Base-by-base conservation (phyloP, 2,113 vertebrate species). In the Leucosticte australis region DNA sequence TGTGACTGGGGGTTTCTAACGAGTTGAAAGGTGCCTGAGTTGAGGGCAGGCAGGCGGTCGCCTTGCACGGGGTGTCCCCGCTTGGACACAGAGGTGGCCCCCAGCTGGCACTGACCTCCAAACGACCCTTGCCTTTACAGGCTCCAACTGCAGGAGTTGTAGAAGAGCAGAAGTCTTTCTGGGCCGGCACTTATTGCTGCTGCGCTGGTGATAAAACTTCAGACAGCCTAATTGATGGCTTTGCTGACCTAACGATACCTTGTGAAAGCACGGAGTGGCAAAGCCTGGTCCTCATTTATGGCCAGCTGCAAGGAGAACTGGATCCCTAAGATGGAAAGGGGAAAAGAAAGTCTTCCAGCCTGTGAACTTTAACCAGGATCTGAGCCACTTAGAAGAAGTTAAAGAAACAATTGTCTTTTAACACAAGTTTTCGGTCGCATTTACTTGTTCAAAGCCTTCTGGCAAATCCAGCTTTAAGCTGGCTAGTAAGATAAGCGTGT, bases 201-300 rank as follows among this genome's bases (percentile, higher is more conserved):
- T 98, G 98, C 97, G 98, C 97, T 97, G 99, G 99, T 99, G 99
- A 99, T 99, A 99, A 99, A 99, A 99, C 99, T 99, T 99, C 98
- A 99, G 99, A 99, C 99, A 99, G 98, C 98, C 98, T 99, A 99
- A 99, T 99, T 99, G 99, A 99, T 99, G 99, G 99, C 98, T 99
- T 98, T 98, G 98, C 99, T 99, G 99, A 99, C 99, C 99, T 98
- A 98, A 99, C 98, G 98, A 99, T 99, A 99, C 99, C 98, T 99
- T 98, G 98, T 99, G 99, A 99, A 99, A 99, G 99, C 98, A 97
- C 78, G 33, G 98, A 98, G 98, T 98, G 96, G 97, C 96, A 96
- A 98, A 97, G 98, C 98, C 99, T 99, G 99, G 98, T 98, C 99
- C 98, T 99, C 98, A 98, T 99, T 99, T 99, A 98, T 98, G 97